A percentile compares a stretch with the other conserved stretches of the same genome.
Conservation (phyloP, 2,888 invertebrate genomes). For the Drosophila fungiperda region DNA sequence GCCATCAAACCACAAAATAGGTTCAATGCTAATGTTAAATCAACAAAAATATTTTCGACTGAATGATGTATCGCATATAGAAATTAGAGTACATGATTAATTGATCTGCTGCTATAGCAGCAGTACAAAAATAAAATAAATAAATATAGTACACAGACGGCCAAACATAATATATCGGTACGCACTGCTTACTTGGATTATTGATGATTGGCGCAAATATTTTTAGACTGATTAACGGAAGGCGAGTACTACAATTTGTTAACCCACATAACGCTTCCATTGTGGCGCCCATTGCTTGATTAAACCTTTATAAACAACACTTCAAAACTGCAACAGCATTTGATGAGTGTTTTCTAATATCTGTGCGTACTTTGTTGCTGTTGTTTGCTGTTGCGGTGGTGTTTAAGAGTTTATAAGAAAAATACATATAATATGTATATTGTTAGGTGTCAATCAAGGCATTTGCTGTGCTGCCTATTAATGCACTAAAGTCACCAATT, state of each 20-base stretch:
- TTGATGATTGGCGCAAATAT: slow-evolving; percentile 50
- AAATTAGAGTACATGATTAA: slow-evolving; percentile 73
- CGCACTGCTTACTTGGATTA: slow-evolving; percentile 31
- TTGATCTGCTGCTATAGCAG: slow-evolving; percentile 48
- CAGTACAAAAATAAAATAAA: slow-evolving; percentile 12
- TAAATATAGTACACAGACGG: not conserved
- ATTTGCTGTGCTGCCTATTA: slow-evolving; percentile 69
- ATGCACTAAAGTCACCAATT: slow-evolving; percentile 70
- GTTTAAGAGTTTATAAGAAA: slow-evolving; percentile 39
- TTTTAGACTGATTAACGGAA: slow-evolving; percentile 50
- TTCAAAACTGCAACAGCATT: slow-evolving; percentile 21
- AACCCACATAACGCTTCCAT: slow-evolving; percentile 65
- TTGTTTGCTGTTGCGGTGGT: slow-evolving; percentile 39
- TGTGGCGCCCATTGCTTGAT: slow-evolving; percentile 50
- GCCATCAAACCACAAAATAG: slow-evolving; percentile 68
- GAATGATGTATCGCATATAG: slow-evolving; percentile 70
- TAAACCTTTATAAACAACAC: slow-evolving; percentile 56
- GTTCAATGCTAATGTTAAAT: slow-evolving; percentile 62
- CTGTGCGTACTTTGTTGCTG: slow-evolving; percentile 9
- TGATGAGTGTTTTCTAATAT: slow-evolving; percentile 44
- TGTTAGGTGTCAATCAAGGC: slow-evolving; percentile 77
- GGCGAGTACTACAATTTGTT: slow-evolving; percentile 31
- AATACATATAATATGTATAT: slow-evolving; percentile 28
- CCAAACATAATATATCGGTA: slow-evolving; percentile 4
- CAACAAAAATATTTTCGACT: slow-evolving; percentile 48